A percentile compares a stretch with the other conserved stretches of the same genome.
Conservation (phyloP, 2,113 vertebrate genomes). For the Gambusia affinis region DNA sequence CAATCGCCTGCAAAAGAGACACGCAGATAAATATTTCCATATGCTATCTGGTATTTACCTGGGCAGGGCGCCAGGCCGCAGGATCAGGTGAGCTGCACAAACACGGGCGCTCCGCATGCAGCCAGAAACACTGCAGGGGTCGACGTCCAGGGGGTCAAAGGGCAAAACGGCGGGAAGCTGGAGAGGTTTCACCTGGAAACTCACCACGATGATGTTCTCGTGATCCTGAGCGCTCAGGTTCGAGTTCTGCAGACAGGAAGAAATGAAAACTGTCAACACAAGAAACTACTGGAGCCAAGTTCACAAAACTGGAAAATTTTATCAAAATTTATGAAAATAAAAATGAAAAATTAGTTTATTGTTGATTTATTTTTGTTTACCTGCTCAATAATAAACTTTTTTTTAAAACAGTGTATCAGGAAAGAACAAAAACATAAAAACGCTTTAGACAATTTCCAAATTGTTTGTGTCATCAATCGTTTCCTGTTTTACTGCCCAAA, state of each 20-base stretch:
- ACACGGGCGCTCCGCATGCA: not conserved
- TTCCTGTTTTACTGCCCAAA: too few species aligned
- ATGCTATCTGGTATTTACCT: slow-evolving; percentile 38
- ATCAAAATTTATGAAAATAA: too few species aligned
- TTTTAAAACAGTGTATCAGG: too few species aligned
- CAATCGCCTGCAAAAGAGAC: slow-evolving; percentile 86
- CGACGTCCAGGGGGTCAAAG: too few species aligned
- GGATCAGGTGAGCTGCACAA: slow-evolving; percentile 32
- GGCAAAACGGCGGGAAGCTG: not conserved
- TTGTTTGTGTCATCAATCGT: too few species aligned
- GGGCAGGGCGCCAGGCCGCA: not conserved
- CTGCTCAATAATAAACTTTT: too few species aligned
- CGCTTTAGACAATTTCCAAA: too few species aligned
- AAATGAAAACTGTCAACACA: not conserved
- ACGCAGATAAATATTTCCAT: slow-evolving; percentile 38
- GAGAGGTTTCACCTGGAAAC: not conserved
- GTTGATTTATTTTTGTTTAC: too few species aligned
- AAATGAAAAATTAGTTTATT: too few species aligned
- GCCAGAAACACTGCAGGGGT: too few species aligned
- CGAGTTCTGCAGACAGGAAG: slow-evolving; percentile 84
- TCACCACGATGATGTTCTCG: slow-evolving; percentile 99
- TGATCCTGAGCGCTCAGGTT: slow-evolving; percentile 96
- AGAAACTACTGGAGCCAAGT: not conserved
- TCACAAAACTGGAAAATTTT: too few species aligned
- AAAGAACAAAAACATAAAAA: too few species aligned